Conservation (phyloP, 2,797 vertebrate genomes). For the Chloroceryle inda region DNA sequence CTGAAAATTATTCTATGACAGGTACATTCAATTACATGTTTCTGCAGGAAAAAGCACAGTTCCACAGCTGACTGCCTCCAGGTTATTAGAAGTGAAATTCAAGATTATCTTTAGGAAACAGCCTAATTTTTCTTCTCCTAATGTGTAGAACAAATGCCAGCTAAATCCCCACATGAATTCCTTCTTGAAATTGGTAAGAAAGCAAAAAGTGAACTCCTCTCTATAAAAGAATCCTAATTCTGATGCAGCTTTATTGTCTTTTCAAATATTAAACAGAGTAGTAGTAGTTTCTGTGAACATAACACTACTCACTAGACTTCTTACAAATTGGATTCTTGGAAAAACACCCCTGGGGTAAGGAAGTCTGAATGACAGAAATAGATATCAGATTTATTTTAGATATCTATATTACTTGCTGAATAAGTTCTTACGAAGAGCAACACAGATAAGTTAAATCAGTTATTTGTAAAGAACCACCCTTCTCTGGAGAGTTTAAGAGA, state of each 20-base stretch:
- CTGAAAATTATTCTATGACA: conserved; percentile 52
- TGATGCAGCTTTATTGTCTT: neutral
- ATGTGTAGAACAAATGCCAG: conserved; percentile 3
- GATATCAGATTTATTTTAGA: neutral
- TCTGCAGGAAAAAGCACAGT: conserved; percentile 48
- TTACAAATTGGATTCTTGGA: neutral
- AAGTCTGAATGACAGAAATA: neutral
- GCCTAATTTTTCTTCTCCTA: conserved; percentile 22
- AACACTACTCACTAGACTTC: neutral
- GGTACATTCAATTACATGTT: conserved; percentile 61
- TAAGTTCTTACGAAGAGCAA: neutral
- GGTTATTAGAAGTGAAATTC: conserved; percentile 51
- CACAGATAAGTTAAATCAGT: neutral
- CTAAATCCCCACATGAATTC: neutral
- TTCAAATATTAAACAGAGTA: neutral
- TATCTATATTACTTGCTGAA: neutral
- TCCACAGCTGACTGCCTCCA: conserved; percentile 43
- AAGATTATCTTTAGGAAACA: conserved; percentile 50
- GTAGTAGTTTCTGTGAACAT: neutral
- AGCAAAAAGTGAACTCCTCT: neutral
- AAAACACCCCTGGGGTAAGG: neutral
- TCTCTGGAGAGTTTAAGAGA: neutral
- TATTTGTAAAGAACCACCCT: neutral
- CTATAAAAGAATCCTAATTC: neutral
- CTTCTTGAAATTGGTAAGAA: neutral